A percentile compares a stretch with the other conserved stretches of the same genome.
phyloP scores from a whole-genome alignment of 2,888 invertebrate genomes.

The Noctuana brunneofusca region DNA sequence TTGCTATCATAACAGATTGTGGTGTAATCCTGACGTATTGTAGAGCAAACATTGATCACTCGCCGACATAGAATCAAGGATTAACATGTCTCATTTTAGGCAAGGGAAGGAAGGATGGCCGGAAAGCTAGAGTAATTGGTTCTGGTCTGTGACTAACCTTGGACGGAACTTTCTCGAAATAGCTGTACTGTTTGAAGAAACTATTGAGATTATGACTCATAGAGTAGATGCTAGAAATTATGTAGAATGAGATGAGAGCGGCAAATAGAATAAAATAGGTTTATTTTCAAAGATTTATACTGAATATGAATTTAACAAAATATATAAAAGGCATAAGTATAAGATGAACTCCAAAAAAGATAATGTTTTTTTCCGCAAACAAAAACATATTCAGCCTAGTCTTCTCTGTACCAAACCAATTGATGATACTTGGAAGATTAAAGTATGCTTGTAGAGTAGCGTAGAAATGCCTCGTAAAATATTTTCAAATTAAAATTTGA shows the following conservation, averaged over 20 bases:
- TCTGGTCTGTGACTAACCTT: slow-evolving; percentile 3
- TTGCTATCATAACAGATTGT: slow-evolving; percentile 7
- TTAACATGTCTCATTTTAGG: background rate
- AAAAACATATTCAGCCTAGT: too few relatives aligned
- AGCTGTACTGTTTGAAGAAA: background rate
- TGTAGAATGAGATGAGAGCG: too few relatives aligned
- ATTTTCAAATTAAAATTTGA: slow-evolving; percentile 10
- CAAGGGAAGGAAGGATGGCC: background rate
- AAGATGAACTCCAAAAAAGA: too few relatives aligned
- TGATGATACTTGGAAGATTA: too few relatives aligned
- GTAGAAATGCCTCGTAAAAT: background rate
- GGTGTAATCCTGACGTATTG: slow-evolving; percentile 12
- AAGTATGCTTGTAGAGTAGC: background rate
- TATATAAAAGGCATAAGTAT: too few relatives aligned
- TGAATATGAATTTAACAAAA: too few relatives aligned
- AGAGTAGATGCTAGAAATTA: background rate
- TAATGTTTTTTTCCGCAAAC: too few relatives aligned
- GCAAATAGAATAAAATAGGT: too few relatives aligned
- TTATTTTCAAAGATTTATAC: too few relatives aligned
- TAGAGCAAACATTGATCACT: slow-evolving; percentile 14
- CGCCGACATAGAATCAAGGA: slow-evolving; percentile 5
- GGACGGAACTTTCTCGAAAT: background rate
- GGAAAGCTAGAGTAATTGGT: background rate
- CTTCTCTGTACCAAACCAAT: too few relatives aligned
- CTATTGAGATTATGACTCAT: background rate